Evolutionary conservation across 2,113 vertebrate species (phyloP), one percentile per base, ranked within the genome.

Genomic region (Laticauda colubrina): DNA sequence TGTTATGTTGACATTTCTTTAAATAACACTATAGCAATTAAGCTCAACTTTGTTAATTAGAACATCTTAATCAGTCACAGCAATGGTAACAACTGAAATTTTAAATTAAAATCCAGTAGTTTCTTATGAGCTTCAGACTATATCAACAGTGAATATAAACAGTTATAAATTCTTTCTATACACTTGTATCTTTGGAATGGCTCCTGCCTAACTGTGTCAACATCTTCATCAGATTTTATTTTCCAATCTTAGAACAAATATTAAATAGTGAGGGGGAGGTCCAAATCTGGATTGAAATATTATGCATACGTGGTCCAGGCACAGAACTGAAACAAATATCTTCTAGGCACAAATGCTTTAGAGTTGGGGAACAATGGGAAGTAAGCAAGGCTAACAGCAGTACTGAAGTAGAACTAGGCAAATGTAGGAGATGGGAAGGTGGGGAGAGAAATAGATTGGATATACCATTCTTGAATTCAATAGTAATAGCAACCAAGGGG

Each of bases 1-100:
- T 2, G 0, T 48, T 59, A 29, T 14, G 91, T 21, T 56, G 10
- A 10, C 59, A 48, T 64, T 93, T 91, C 85, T 24, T 43, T 8
- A 92, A 95, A 85, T 45, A 94, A 14, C 91, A 94, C 87, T 24
- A 45, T 5, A 1, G 75, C 53, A 55, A 88, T 88, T 51, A 61
- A 34, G 23, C 88, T 92, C 91, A n/a, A 64, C 26, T 2, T 92
- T 26, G 39, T 48, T 55, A 24, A 93, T 93, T 88, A 56, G 4
- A 57, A 54, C 86, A 7, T 0, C 21, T 59, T 20, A 24, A 3
- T 1, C 57, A 57, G 88, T 57, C 88, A 88, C 39, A 93, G 90
- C 90, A 93, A 85, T 90, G 85, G 45, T 69, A 54, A 26, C 0
- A 26, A 56, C 53, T 2, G 2, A 39, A 69, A 69, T 5, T 4